Evolutionary conservation across 2,113 vertebrate species (phyloP).

Genomic region (Holacanthus passer): DNA sequence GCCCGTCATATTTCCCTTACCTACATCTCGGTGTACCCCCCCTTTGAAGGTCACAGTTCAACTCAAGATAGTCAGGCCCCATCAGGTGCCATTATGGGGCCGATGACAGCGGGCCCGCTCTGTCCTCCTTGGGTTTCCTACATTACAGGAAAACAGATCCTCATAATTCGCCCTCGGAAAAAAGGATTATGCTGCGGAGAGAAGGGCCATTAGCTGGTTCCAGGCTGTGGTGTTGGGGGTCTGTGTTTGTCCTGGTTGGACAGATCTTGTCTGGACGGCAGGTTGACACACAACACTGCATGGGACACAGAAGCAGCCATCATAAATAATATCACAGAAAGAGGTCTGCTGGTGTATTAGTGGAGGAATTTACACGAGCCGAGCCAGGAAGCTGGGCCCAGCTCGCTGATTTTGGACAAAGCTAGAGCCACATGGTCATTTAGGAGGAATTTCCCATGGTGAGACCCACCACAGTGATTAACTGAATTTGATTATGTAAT

Average conservation of each 20-base stretch:
- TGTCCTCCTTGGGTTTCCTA: slow-evolving; percentile 85
- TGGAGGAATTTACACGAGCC: slow-evolving; percentile 54
- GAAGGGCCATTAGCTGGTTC: slow-evolving; percentile 84
- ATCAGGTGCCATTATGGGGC: slow-evolving; percentile 83
- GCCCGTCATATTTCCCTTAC: slow-evolving; percentile 61
- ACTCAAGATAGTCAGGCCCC: slow-evolving; percentile 81
- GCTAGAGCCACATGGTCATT: slow-evolving; percentile 40
- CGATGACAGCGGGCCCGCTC: slow-evolving; percentile 89
- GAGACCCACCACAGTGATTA: not conserved
- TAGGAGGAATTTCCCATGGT: slow-evolving; percentile 52
- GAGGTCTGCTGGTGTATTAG: slow-evolving; percentile 43
- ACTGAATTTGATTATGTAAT: slow-evolving; percentile 37
- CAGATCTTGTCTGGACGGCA: slow-evolving; percentile 63
- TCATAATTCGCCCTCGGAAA: slow-evolving; percentile 84
- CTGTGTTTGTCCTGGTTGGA: slow-evolving; percentile 33
- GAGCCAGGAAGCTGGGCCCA: slow-evolving; percentile 34
- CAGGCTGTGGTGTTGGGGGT: slow-evolving; percentile 60
- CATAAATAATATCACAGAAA: slow-evolving; percentile 47
- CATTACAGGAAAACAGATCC: slow-evolving; percentile 88
- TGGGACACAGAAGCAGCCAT: slow-evolving; percentile 39
- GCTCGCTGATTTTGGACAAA: slow-evolving; percentile 11
- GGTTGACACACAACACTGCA: slow-evolving; percentile 51
- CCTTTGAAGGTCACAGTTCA: slow-evolving; percentile 90
- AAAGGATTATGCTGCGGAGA: slow-evolving; percentile 85
- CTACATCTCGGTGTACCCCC: slow-evolving; percentile 36